Evolutionary conservation across 2,797 vertebrate species (phyloP), one percentile per base, ranked within the genome.

Genomic region (Ceyx erithaca): DNA sequence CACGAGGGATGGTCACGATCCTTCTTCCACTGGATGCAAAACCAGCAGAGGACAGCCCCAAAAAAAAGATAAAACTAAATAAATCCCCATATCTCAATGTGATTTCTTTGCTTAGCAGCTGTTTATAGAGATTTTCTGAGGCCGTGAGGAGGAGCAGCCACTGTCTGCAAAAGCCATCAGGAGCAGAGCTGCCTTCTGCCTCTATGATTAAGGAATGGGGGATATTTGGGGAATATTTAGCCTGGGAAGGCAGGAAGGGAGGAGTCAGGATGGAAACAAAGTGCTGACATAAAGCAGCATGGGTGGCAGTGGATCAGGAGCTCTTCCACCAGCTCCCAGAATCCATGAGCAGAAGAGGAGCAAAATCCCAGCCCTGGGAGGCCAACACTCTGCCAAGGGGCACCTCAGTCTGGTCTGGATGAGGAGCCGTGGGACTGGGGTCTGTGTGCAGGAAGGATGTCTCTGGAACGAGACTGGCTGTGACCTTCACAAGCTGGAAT

Each of bases 241-340:
- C 79, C 80, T 85, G 85, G 85, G 80, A 78, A 89, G 62, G 59
- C 85, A 94, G 79, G 87, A 95, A 80, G 43, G 87, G 82, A 91
- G 77, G 58, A 72, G 69, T 17, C 58, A 79, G 63, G 35, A 55
- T 76, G 73, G 82, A 85, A 91, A 89, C 78, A 81, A 66, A 64
- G 31, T 58, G 54, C 45, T 58, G 69, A 61, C 57, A 57, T 30
- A 21, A 37, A 89, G 48, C 73, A 59, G 76, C 31, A 16, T 12
- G 0, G 0, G 59, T 55, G 26, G 51, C 35, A 21, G 26, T 1
- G 21, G 45, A 80, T 62, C 3, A 33, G 0, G 26, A 68, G 61
- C 28, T 0, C 7, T 75, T 15, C 59, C 2, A 1, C 31, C 54
- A 62, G 14, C 43, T 31, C 26, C 41, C 78, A 28, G 25, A 33